Evolutionary conservation across 2,797 vertebrate genomes (phyloP), one percentile per base, ranked within the genome.

Genomic region (Pagetopsis macropterus): DNA sequence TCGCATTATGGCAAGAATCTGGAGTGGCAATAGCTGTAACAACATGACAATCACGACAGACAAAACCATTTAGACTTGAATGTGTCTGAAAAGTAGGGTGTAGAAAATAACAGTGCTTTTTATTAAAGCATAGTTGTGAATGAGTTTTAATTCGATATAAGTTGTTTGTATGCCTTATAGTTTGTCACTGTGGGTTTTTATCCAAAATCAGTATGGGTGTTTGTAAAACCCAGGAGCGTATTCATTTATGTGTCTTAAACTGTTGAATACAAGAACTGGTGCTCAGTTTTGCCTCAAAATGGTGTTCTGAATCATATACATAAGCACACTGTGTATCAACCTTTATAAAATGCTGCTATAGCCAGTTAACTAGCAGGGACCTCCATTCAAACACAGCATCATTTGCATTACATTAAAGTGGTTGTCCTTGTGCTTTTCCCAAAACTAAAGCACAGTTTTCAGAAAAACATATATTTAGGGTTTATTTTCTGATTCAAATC

Each of bases 1-100:
- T 54, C 50, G 45, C 21, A 65, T 74, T 61, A 77, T 27, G 45
- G 62, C 23, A 49, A 44, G 45, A 72, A 71, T 72, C n/a, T 71
- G 48, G 55, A 73, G 49, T 33, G 55, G 58, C 40, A 65, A 45
- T 23, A 9, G 65, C 65, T 71, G 51, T 3, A 46, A 56, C 52
- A 37, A 65, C 51, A 43, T 15, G n/a, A 63, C 27, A 65, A 50
- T 11, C 10, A 33, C 2, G n/a, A 54, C 11, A 69, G 49, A 57
- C 21, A 43, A 50, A 23, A 40, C 33, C 37, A 67, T 61, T 60
- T 54, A 65, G 44, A 76, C 44, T 21, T 65, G 37, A 31, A 70
- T 44, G 63, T 68, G 43, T 62, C 40, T 59, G 37, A 77, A 44
- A 27, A 2, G 23, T 16, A 16, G 17, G 7, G 4, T 48, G 17